phyloP scores from a whole-genome alignment of 1,140 invertebrate genomes.

The Drosophila mauritiana region DNA sequence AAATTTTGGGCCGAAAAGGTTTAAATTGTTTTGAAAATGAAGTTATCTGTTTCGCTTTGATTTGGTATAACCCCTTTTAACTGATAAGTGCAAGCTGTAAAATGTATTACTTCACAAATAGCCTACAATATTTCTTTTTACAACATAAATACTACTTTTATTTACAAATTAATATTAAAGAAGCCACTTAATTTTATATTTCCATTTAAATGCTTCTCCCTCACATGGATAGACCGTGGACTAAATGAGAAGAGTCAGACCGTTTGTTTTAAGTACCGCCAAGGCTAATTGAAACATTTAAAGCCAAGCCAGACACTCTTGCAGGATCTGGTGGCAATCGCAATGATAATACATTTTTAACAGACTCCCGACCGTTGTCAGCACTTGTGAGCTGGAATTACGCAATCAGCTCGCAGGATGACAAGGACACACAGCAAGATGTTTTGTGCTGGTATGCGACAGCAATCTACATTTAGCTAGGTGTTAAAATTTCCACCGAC shows the following conservation, averaged over 20 bases:
- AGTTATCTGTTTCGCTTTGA: too few species aligned
- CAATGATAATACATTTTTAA: constrained; percentile 66
- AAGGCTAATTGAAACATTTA: constrained; percentile 47
- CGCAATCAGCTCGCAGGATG: constrained; percentile 38
- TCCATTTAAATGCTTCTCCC: not conserved
- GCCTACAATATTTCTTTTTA: too few species aligned
- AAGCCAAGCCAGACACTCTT: constrained; percentile 35
- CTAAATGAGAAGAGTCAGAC: constrained; percentile 1
- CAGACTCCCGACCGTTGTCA: constrained; percentile 61
- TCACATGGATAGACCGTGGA: not conserved
- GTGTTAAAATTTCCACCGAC: constrained; percentile 29
- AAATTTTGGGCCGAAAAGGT: too few species aligned
- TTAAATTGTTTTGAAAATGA: too few species aligned
- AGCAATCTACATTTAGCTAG: constrained; percentile 12
- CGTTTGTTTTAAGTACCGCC: constrained; percentile 7
- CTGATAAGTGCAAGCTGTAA: too few species aligned
- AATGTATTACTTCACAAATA: too few species aligned
- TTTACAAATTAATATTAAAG: too few species aligned
- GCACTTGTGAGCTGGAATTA: constrained; percentile 62
- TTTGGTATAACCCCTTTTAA: too few species aligned
- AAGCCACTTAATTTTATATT: too few species aligned
- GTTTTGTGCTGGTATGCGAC: constrained; percentile 31
- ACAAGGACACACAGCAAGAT: constrained; percentile 31
- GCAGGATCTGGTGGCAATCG: constrained; percentile 37
- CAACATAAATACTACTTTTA: too few species aligned